These are phyloP conservation scores for Hypotaenidia philippensis DNA, from an alignment of 2,797 vertebrate genomes.

Conservation along the genomic window DNA sequence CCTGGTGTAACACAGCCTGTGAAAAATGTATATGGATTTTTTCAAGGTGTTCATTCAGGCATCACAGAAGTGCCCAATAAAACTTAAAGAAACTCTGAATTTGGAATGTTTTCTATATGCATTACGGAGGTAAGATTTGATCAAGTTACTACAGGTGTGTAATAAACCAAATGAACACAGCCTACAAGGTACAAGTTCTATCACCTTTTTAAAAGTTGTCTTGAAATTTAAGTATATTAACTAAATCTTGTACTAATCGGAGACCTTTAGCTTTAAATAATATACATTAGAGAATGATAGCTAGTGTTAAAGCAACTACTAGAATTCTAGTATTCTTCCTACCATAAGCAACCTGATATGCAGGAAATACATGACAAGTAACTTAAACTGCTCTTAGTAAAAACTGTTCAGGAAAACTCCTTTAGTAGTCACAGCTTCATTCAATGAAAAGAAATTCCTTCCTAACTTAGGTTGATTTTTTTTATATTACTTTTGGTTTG, in stretches of 20 bases:
- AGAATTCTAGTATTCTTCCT: neutral
- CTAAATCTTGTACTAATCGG: neutral
- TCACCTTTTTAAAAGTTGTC: neutral
- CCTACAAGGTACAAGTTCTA: neutral
- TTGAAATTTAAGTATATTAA: neutral
- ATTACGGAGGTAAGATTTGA: neutral
- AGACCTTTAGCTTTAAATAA: neutral
- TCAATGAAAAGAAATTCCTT: neutral
- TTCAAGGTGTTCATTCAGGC: neutral
- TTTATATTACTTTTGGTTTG: neutral
- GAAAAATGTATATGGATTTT: neutral
- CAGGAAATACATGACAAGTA: neutral
- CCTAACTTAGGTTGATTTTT: neutral
- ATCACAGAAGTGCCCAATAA: neutral
- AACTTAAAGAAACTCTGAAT: neutral
- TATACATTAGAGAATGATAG: neutral
- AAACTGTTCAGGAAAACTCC: neutral
- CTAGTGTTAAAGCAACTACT: neutral
- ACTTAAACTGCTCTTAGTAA: neutral
- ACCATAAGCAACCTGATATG: neutral
- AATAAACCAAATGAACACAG: neutral
- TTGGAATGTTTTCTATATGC: neutral
- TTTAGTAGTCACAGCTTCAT: neutral
- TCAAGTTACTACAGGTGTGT: neutral
- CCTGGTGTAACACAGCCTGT: neutral